Conservation (phyloP, 2,888 invertebrate species). For the Embidobia sp. region DNA sequence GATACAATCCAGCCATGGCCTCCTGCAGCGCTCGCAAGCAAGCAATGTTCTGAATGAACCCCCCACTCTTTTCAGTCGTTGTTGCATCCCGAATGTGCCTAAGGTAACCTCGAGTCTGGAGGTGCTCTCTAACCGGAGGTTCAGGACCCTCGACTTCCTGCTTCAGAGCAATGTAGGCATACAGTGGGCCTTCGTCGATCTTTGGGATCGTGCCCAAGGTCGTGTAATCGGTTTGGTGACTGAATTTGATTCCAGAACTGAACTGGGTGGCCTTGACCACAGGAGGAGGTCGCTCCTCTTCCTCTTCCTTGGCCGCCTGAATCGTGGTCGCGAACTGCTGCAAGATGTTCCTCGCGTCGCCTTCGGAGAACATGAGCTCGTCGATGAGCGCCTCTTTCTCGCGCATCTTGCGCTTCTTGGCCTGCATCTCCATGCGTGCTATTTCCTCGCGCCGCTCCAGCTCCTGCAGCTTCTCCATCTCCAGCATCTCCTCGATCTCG, state of each 20-base stretch:
- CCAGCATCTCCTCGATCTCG: slow-evolving; percentile 92
- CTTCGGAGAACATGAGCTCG: slow-evolving; percentile 96
- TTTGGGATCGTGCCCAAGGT: slow-evolving; percentile 87
- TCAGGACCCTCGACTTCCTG: slow-evolving; percentile 86
- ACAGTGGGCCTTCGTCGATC: slow-evolving; percentile 90
- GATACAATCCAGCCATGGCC: slow-evolving; percentile 90
- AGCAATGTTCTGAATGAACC: slow-evolving; percentile 91
- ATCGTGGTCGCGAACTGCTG: slow-evolving; percentile 89
- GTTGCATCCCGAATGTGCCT: slow-evolving; percentile 89
- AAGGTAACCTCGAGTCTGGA: slow-evolving; percentile 87
- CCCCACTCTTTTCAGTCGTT: slow-evolving; percentile 91
- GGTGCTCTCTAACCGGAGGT: slow-evolving; percentile 85
- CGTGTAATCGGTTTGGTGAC: slow-evolving; percentile 84
- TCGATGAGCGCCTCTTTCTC: slow-evolving; percentile 96
- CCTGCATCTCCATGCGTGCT: slow-evolving; percentile 84
- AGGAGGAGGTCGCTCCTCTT: slow-evolving; percentile 76
- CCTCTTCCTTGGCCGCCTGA: slow-evolving; percentile 87
- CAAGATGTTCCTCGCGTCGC: slow-evolving; percentile 93
- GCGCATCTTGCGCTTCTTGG: slow-evolving; percentile 91
- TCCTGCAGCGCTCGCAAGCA: slow-evolving; percentile 94
- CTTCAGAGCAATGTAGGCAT: slow-evolving; percentile 84
- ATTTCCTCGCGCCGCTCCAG: slow-evolving; percentile 88
- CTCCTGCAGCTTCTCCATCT: slow-evolving; percentile 90
- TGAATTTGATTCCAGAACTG: slow-evolving; percentile 93
- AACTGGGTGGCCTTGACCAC: slow-evolving; percentile 87